A percentile compares a stretch with the other conserved stretches of the same genome.
Evolutionary conservation across 2,888 invertebrate species (phyloP).

Genomic region (Thyatira batis): DNA sequence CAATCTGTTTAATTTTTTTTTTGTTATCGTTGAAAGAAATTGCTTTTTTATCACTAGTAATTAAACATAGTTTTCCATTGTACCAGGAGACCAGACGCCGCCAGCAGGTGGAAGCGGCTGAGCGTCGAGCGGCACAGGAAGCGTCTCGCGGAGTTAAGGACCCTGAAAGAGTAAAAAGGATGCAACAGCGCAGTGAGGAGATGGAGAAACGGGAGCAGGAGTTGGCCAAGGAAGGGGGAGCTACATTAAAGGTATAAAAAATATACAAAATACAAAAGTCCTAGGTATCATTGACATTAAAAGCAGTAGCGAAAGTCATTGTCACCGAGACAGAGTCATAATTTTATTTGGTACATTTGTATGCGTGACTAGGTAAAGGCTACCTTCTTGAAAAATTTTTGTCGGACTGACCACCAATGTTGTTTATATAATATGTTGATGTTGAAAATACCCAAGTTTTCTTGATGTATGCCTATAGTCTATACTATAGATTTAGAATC

Average conservation of each 20-base stretch:
- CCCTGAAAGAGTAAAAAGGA: conserved; percentile 80
- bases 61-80: background rate
- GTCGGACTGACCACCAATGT: no score
- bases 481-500: no score
- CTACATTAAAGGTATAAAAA: conserved; percentile 61
- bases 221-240: conserved; percentile 63
- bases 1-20: conserved; percentile 2
- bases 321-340: no score
- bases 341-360: no score
- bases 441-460: no score
- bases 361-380: no score
- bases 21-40: background rate
- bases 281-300: no score
- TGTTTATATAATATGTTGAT: no score
- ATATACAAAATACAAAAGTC: background rate
- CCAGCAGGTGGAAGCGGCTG: conserved; percentile 86
- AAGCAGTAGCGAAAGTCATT: no score
- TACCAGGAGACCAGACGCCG: conserved; percentile 84
- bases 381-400: no score
- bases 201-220: conserved; percentile 82
- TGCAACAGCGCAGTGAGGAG: conserved; percentile 82
- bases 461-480: no score
- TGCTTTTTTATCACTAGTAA: background rate
- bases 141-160: conserved; percentile 85
- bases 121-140: conserved; percentile 82